Evolutionary conservation across 2,797 vertebrate species (phyloP), one percentile per base, ranked within the genome.

Genomic region (Sternotherus odoratus): DNA sequence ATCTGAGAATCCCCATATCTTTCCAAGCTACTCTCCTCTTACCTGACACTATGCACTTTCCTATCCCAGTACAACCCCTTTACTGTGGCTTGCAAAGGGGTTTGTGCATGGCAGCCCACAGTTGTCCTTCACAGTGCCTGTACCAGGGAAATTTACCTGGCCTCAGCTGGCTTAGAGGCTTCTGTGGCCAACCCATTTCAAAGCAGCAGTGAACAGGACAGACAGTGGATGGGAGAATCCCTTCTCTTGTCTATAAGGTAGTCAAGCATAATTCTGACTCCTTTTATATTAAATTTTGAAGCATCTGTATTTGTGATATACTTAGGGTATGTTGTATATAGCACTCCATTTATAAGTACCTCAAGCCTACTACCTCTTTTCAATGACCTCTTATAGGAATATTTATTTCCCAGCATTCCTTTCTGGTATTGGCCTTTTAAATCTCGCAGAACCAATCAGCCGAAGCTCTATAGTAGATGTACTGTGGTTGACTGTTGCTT

Each of bases 391-490:
- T 46, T 49, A 91, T 81, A 91, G 86, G 48, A 49, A 49, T 49
- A 49, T 49, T 49, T 49, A 49, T 49, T 49, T 49, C 48, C 48
- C 48, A 49, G 48, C 48, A 49, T 49, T 12, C 48, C 48, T 49
- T 49, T 49, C 12, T 28, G 30, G 48, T 30, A 33, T 57, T 86
- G 53, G 19, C 74, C 56, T 9, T 54, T 30, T 63, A 66, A 66
- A 57, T 92, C 82, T 84, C 83, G 5, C 78, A 82, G 66, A 75
- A 90, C n/a, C 6, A 84, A 85, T 51, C 36, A 82, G 91, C 86
- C 66, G 5, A 33, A 83, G 15, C 48, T 53, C 1, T 6, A 53
- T 1, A 36, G 3, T 21, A 66, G 63, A n/a, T 66, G 9, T 84
- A 28, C 39, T 88, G 49, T 26, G 46, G 85, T 9, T n/a, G 72